Conservation (phyloP, 2,888 invertebrate genomes). For the Protophormia terraenovae region DNA sequence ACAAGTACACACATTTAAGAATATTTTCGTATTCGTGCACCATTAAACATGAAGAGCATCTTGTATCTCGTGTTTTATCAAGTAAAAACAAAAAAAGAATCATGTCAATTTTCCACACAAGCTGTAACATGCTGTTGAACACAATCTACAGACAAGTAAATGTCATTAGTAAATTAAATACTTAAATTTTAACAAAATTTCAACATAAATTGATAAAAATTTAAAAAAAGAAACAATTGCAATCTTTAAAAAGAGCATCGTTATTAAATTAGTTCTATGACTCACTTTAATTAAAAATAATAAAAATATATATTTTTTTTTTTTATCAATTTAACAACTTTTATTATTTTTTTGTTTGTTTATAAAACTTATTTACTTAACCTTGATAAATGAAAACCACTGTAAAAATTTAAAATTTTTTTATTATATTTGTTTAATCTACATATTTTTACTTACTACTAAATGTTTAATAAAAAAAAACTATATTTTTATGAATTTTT, state of each 20-base stretch:
- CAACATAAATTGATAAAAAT: neutral
- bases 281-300: too few relatives aligned
- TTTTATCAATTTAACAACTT: too few relatives aligned
- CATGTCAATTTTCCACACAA: conserved; percentile 4
- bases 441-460: too few relatives aligned
- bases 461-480: too few relatives aligned
- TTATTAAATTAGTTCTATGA: too few relatives aligned
- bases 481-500: neutral
- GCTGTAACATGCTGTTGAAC: conserved; percentile 29
- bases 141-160: conserved; percentile 33
- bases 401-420: too few relatives aligned
- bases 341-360: too few relatives aligned
- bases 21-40: neutral
- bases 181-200: neutral
- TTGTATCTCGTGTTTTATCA: neutral
- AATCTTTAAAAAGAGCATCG: neutral
- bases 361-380: too few relatives aligned
- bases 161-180: conserved; percentile 56
- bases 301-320: too few relatives aligned
- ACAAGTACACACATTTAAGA: neutral
- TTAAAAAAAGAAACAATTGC: neutral
- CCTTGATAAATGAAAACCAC: too few relatives aligned
- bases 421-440: too few relatives aligned
- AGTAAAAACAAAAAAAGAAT: neutral
- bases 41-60: neutral